These are phyloP conservation scores for Phania funesta DNA, from an alignment of 2,888 invertebrate species.

Conservation along the genomic window DNA sequence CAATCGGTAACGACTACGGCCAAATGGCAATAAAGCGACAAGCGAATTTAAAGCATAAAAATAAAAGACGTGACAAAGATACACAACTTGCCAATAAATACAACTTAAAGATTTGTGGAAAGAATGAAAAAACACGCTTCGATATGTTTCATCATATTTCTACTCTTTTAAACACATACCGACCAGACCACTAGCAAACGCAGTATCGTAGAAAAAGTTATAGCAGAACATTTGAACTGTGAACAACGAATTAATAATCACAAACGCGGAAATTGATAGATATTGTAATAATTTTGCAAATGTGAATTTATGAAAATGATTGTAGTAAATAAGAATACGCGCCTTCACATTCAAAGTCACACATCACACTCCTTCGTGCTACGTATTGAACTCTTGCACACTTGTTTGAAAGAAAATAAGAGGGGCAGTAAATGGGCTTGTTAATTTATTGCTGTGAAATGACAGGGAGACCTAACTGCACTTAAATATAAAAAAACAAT, in stretches of 20 bases:
- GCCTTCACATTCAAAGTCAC: background rate
- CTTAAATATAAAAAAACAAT: background rate
- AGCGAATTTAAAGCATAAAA: conserved; percentile 28
- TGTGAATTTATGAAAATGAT: conserved; percentile 40
- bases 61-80: conserved; percentile 57
- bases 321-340: conserved; percentile 19
- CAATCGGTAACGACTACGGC: conserved; percentile 8
- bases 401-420: background rate
- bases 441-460: conserved; percentile 51
- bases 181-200: background rate
- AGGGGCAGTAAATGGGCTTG: conserved; percentile 19
- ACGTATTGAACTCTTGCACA: background rate
- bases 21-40: conserved; percentile 42
- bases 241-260: conserved; percentile 39
- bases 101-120: no score
- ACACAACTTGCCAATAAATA: conserved; percentile 55
- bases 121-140: conserved; percentile 35
- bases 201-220: background rate
- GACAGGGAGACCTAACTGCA: conserved; percentile 34
- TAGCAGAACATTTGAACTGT: conserved; percentile 29
- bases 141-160: conserved; percentile 9
- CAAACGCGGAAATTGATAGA: conserved; percentile 58
- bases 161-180: background rate
- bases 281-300: conserved; percentile 47
- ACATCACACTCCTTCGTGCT: background rate